Evolutionary conservation across 2,888 invertebrate species (phyloP), one percentile per base, ranked within the genome.

Genomic region (Temnothorax ravouxi): DNA sequence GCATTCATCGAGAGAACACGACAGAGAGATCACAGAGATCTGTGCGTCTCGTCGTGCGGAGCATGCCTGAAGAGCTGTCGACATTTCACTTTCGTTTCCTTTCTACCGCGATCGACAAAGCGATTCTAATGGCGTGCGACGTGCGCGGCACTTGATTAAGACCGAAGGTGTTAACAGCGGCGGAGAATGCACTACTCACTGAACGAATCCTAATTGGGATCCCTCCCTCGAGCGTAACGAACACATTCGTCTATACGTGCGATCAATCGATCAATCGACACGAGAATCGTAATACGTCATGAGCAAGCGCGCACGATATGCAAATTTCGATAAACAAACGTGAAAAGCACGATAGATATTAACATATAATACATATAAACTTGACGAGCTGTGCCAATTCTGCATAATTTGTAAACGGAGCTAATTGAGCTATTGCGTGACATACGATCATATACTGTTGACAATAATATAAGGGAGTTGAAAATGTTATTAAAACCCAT

Each of bases 51-150:
- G 29, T 80, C 85, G 87, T 61, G 86, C 74, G 67, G 54, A 52
- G 83, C 80, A 83, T 83, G 62, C 50, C 52, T 67, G 81, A 84
- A 81, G 66, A 83, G 77, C 21, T 71, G 62, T 21, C 47, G 69
- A 56, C 75, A 56, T 84, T 88, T 88, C 88, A 71, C 85, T 88
- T 88, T 85, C 84, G 67, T 83, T 81, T 47, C 59, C 66, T 74
- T 61, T 66, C 47, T 25, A 52, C n/a, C 61, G 56, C 69, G 61
- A 11, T 34, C 61, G 77, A 54, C 83, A 52, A 41, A 61, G 44
- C 59, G 25, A 18, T 34, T 71, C 74, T 79, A 69, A 84, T 54
- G 59, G 25, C 71, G 21, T 41, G 75, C 59, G 69, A 69, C 47
- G 62, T 29, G 29, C 34, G 38, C 61, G 50, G 41, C 50, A 61